A percentile compares a stretch with the other conserved stretches of the same genome.
Conservation (phyloP, 2,113 vertebrate species). For the Pionites leucogaster region DNA sequence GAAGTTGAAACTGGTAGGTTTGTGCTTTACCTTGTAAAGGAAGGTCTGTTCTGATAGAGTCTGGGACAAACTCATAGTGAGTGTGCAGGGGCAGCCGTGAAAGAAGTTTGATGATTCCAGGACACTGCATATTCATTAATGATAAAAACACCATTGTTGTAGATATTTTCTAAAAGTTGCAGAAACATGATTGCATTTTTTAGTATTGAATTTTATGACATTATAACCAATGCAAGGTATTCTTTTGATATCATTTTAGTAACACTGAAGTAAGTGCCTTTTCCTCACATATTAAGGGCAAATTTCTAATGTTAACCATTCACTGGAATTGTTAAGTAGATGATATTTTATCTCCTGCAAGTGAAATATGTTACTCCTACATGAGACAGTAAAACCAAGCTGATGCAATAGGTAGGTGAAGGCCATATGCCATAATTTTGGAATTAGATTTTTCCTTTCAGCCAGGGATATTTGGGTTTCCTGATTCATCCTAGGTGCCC, state of each 20-base stretch:
- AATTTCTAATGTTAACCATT: not conserved
- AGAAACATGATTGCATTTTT: not conserved
- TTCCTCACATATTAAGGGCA: not conserved
- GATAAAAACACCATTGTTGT: not conserved
- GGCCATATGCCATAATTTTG: not conserved
- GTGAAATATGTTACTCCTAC: not conserved
- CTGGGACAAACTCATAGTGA: not conserved
- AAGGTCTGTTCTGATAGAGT: not conserved
- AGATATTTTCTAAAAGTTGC: not conserved
- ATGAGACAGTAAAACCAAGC: not conserved
- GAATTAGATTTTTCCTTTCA: not conserved
- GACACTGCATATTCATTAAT: not conserved
- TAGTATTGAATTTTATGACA: not conserved
- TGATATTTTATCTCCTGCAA: not conserved
- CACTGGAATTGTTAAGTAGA: not conserved
- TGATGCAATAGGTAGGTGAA: not conserved
- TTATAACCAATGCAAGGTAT: not conserved
- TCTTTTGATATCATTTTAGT: not conserved
- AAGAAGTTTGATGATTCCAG: not conserved
- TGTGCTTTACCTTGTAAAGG: not conserved
- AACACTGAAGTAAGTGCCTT: not conserved
- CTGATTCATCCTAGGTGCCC: not conserved
- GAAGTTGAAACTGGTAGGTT: not conserved
- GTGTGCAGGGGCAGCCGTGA: not conserved
- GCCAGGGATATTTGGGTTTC: conserved; percentile 17